Evolutionary conservation across 2,888 invertebrate species (phyloP).

Genomic region (Eustalomyia histrio): DNA sequence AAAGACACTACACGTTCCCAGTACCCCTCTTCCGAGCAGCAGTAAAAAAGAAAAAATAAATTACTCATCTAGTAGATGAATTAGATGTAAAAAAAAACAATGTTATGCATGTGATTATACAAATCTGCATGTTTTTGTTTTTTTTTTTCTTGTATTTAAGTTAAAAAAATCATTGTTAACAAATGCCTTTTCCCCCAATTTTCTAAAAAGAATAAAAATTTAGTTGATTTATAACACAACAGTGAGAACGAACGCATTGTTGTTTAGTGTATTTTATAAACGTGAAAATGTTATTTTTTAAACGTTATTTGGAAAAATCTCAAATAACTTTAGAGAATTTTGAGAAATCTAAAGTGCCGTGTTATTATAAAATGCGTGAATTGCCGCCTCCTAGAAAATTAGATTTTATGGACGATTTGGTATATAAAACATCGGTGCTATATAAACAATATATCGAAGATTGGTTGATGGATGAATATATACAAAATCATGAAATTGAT

Average conservation of each 20-base stretch:
- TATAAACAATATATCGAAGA: conserved; percentile 71
- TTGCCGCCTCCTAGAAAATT: conserved; percentile 68
- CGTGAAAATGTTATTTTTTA: conserved; percentile 73
- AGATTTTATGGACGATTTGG: conserved; percentile 71
- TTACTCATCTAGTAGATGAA: conserved; percentile 43
- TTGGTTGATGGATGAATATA: conserved; percentile 76
- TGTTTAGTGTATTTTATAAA: not conserved
- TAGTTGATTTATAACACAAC: conserved; percentile 46
- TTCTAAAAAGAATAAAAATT: conserved; percentile 25
- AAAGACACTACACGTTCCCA: not conserved
- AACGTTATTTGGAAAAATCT: conserved; percentile 74
- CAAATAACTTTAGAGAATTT: conserved; percentile 73
- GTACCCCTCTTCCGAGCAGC: not conserved
- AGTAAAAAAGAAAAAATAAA: not conserved
- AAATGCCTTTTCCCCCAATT: conserved; percentile 7
- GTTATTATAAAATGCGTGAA: conserved; percentile 74
- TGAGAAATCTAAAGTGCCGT: conserved; percentile 71
- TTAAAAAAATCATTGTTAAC: conserved; percentile 21
- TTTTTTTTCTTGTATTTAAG: not conserved
- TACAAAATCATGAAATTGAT: conserved; percentile 76
- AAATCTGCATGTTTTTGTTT: not conserved
- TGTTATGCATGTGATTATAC: conserved; percentile 44
- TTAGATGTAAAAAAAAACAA: not conserved
- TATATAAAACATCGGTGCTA: conserved; percentile 68
- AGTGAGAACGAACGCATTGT: conserved; percentile 15